Percentiles rank a stretch among this genome's conserved stretches.
phyloP scores from a whole-genome alignment of 2,797 vertebrate genomes.

The Enteromius argenteus region DNA sequence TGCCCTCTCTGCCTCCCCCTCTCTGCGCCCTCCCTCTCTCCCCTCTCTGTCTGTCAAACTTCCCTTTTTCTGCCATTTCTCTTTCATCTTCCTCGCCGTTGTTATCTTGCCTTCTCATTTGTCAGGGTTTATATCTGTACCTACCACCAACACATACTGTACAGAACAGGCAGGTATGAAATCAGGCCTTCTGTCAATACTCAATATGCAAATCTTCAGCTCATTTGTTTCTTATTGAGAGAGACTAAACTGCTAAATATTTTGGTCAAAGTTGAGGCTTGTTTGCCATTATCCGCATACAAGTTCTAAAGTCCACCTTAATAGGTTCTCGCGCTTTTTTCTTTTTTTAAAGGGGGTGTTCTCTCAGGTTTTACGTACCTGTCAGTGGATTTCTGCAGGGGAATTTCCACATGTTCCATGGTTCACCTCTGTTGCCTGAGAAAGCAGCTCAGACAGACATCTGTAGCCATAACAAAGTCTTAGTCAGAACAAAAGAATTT shows the following conservation, averaged over 20 bases:
- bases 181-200: conserved; percentile 4
- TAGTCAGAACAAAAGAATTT: conserved; percentile 47
- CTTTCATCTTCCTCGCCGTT: conserved; percentile 50
- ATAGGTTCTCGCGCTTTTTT: conserved; percentile 18
- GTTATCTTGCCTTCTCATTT: conserved; percentile 31
- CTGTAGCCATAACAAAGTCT: conserved; percentile 45
- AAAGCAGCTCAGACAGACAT: conserved; percentile 31
- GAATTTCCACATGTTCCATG: conserved; percentile 31
- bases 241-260: conserved; percentile 1
- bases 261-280: conserved; percentile 23
- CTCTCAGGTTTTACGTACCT: conserved; percentile 32
- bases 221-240: conserved; percentile 8
- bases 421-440: conserved; percentile 24
- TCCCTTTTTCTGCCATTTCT: conserved; percentile 37
- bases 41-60: conserved; percentile 37
- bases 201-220: background rate
- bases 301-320: conserved; percentile 39
- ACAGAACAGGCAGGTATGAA: conserved; percentile 3
- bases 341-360: conserved; percentile 31
- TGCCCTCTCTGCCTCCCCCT: conserved; percentile 35
- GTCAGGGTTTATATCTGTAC: conserved; percentile 27
- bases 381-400: conserved; percentile 29
- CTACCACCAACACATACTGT: conserved; percentile 10
- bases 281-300: conserved; percentile 39
- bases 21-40: conserved; percentile 14